Evolutionary conservation across 2,888 invertebrate species (phyloP).

Genomic region (Taphrorychus bicolor): DNA sequence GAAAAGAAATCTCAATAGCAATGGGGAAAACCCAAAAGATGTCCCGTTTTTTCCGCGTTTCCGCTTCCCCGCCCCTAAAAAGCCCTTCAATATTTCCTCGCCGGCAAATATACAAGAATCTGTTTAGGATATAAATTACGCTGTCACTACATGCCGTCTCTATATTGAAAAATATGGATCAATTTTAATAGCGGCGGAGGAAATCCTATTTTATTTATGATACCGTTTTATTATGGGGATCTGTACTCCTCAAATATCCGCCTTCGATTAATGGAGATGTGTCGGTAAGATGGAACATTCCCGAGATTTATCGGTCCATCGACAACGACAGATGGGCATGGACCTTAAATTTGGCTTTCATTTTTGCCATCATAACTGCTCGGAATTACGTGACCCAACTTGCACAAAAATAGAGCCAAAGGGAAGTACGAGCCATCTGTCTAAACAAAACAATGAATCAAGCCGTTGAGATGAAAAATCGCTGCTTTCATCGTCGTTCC

Average conservation of each 20-base stretch:
- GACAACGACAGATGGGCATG: neutral
- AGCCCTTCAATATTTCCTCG: constrained; percentile 8
- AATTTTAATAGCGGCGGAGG: constrained; percentile 21
- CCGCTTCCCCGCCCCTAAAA: neutral
- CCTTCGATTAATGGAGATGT: constrained; percentile 15
- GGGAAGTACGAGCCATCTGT: neutral
- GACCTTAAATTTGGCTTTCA: no score
- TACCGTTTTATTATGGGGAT: constrained; percentile 18
- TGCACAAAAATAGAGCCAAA: neutral
- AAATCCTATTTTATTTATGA: constrained; percentile 21
- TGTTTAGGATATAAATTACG: constrained; percentile 30
- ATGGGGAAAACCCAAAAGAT: neutral
- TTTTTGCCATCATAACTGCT: no score
- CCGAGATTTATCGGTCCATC: constrained; percentile 3
- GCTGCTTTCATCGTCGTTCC: constrained; percentile 1
- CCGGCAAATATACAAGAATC: constrained; percentile 14
- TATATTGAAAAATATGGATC: constrained; percentile 36
- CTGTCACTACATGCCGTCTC: constrained; percentile 35
- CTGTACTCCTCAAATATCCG: constrained; percentile 11
- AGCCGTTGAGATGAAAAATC: neutral
- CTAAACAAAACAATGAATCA: neutral
- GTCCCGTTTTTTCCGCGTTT: neutral
- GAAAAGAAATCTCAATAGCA: no score
- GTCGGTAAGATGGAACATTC: constrained; percentile 1
- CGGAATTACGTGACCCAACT: no score